Evolutionary conservation across 2,888 invertebrate species (phyloP).

Genomic region (Ormyrus thymus): DNA sequence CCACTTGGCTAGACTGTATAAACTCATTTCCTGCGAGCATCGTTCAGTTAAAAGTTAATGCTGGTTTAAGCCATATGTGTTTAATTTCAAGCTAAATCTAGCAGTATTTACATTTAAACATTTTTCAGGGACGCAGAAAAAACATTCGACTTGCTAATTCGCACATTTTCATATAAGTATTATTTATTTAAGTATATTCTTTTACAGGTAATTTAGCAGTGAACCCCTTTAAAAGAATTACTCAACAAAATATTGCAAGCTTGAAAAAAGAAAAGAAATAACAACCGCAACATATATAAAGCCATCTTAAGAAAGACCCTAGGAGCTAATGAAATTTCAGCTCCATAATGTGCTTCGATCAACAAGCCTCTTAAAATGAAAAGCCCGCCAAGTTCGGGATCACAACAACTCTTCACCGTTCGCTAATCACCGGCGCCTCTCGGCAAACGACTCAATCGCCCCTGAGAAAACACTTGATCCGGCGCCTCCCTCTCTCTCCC

Average conservation of each 20-base stretch:
- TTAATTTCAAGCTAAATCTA: background rate
- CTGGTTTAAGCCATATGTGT: background rate
- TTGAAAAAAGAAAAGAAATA: no score
- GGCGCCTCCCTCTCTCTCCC: no score
- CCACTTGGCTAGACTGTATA: slow-evolving; percentile 31
- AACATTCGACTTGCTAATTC: no score
- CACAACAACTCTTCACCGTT: background rate
- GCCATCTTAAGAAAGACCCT: background rate
- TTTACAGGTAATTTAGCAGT: no score
- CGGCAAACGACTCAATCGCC: background rate
- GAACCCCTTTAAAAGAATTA: no score
- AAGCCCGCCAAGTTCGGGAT: background rate
- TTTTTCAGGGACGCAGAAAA: no score
- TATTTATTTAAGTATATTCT: no score
- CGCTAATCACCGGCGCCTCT: background rate
- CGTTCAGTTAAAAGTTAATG: slow-evolving; percentile 9
- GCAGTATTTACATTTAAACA: no score
- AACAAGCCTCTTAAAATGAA: background rate
- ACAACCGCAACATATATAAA: no score
- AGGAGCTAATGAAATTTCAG: slow-evolving; percentile 5
- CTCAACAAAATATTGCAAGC: no score
- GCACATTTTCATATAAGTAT: no score
- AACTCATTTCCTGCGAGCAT: slow-evolving; percentile 8
- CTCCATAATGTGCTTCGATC: background rate
- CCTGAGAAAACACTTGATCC: background rate